Base-by-base conservation (phyloP, 1,140 invertebrate species). In the Triops longicaudatus region DNA sequence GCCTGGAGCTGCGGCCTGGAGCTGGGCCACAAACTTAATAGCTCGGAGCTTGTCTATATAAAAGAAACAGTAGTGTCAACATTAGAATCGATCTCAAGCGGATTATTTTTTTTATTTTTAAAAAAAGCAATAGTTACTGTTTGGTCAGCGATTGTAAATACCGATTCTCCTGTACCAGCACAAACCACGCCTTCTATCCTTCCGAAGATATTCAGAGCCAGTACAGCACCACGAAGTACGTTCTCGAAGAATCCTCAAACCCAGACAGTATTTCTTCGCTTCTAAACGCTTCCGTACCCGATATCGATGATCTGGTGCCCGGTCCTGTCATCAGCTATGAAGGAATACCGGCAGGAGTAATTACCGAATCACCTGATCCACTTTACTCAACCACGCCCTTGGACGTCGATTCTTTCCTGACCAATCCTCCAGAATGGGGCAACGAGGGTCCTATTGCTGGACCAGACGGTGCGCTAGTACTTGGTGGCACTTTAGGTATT, bases 121-220 rank as follows among this genome's bases (percentile, higher is more conserved):
- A 17, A 28, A n/a, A 10, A 43, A 71, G 73, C 75, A 63, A 76
- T 14, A 84, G 86, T 87, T 86, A 91, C 90, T 84, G 90, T 86
- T 82, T 88, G 85, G 80, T 88, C 84, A 82, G 91, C 81, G 81
- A 91, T 90, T 80, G n/a, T n/a, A n/a, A n/a, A n/a, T n/a, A 37
- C 31, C 31, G 31, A 37, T 37, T 7, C 31, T 37, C 7, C 7
- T 37, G 2, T 37, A 37, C 2, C 7, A 37, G 2, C 31, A 37
- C 2, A 37, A 37, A 37, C 31, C 31, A 2, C 31, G 7, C 31
- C 31, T 7, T 4, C 31, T 4, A 37, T 7, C 31, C 31, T 37
- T 37, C 31, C 31, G 31, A 7, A 37, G 31, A 37, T 4, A 7
- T 37, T 7, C 31, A 37, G 7, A 37, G 2, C 31, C 31, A 37